Evolutionary conservation across 2,888 invertebrate genomes (phyloP).

Genomic region (Thumatha senex): DNA sequence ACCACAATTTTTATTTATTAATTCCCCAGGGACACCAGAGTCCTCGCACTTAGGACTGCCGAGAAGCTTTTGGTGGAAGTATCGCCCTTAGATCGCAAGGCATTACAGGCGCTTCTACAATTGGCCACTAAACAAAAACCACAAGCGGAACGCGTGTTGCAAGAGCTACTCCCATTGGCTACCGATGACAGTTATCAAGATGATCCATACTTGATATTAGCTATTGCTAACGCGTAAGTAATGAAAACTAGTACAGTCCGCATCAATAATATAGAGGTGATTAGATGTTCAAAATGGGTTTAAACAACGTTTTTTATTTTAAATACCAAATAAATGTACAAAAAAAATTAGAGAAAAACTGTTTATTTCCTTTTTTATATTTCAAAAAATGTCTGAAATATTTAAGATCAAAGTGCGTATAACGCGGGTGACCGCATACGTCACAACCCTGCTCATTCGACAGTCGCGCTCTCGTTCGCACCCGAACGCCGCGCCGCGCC

Average conservation of each 20-base stretch:
- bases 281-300: too few relatives aligned
- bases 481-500: too few relatives aligned
- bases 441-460: too few relatives aligned
- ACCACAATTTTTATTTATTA: neutral
- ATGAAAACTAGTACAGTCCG: neutral
- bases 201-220: conserved; percentile 93
- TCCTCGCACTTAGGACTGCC: conserved; percentile 92
- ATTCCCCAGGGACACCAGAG: conserved; percentile 86
- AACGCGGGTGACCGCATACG: too few relatives aligned
- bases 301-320: too few relatives aligned
- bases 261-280: too few relatives aligned
- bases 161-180: conserved; percentile 86
- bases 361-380: too few relatives aligned
- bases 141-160: conserved; percentile 92
- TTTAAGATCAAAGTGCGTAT: too few relatives aligned
- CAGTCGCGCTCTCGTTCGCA: too few relatives aligned
- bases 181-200: conserved; percentile 89
- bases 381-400: too few relatives aligned
- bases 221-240: conserved; percentile 88
- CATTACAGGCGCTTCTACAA: conserved; percentile 91
- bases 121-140: conserved; percentile 93
- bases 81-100: conserved; percentile 85
- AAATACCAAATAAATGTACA: too few relatives aligned
- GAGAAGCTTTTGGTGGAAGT: conserved; percentile 89
- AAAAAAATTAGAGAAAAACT: too few relatives aligned